A percentile compares a stretch with the other conserved stretches of the same genome.
Conservation (phyloP, 1,140 invertebrate species). For the Solenopsis fugax region DNA sequence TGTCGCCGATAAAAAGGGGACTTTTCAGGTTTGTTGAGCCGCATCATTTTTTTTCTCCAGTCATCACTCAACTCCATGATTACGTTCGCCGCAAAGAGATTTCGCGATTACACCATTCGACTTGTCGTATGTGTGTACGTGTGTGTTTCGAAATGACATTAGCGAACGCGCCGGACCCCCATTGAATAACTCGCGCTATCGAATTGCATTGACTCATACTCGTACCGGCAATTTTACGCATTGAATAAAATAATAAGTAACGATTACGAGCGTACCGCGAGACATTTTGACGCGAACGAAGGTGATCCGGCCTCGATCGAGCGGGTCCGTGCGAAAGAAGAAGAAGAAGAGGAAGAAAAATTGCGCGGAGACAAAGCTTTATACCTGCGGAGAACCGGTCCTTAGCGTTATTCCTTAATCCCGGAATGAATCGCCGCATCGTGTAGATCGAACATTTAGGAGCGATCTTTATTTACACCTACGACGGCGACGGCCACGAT, state of each 20-base stretch:
- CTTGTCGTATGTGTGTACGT: no score
- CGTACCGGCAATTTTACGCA: not conserved
- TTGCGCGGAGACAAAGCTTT: constrained; percentile 23
- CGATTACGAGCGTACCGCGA: constrained; percentile 25
- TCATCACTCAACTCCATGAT: not conserved
- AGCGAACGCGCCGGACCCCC: not conserved
- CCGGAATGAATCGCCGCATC: constrained; percentile 25
- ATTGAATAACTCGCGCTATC: constrained; percentile 13
- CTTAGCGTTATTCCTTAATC: constrained; percentile 49
- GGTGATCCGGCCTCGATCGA: constrained; percentile 33
- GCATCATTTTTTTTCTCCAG: not conserved
- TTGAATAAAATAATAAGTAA: constrained; percentile 50
- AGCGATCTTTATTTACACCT: constrained; percentile 43
- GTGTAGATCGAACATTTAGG: constrained; percentile 34
- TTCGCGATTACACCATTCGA: not conserved
- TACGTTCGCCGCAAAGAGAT: not conserved
- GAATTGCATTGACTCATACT: constrained; percentile 33
- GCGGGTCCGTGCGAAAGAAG: not conserved
- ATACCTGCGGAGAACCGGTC: constrained; percentile 31
- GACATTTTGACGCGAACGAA: constrained; percentile 27
- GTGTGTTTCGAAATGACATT: not conserved
- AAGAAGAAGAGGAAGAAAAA: constrained; percentile 6
- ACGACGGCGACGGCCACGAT: not conserved
- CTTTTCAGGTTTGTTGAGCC: not conserved
- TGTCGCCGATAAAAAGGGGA: no score